Base-by-base conservation (phyloP, 2,113 vertebrate species). In the Petroica traversi region DNA sequence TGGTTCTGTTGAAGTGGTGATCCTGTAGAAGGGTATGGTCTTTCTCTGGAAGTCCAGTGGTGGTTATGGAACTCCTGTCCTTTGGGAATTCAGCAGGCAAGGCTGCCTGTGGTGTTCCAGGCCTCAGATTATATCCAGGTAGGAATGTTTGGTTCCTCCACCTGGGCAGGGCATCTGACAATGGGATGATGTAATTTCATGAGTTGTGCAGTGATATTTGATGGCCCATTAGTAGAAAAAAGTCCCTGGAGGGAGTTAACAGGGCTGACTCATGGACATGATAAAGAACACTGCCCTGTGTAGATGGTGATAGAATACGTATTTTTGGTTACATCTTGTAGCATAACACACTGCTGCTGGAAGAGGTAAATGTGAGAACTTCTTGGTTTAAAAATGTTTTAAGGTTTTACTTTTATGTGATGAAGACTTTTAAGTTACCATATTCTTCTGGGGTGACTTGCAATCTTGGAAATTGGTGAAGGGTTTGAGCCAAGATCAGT, bases 201-300 rank as follows among this genome's bases (percentile, higher is more conserved):
- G 11, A n/a, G 29, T 63, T 24, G 14, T 52, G 6, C 14, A 34
- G 36, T 34, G 19, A n/a, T 14, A 5, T 24, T 5, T 18, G 24
- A 29, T 63, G 14, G 19, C 14, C 14, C 38, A 23, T 34, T 78
- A 63, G 3, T 19, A 29, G 38, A 40, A 14, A 14, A 41, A n/a
- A n/a, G 2, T 2, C 15, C 8, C 12, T 1, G 4, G 8, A 76
- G 22, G 11, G 14, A 23, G 24, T 41, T 77, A 16, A 5, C 14
- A 41, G 36, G 36, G 31, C 10, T 28, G 6, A 22, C 5, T 63
- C 6, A 23, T 29, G 24, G 31, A 6, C 12, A 52, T n/a, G 46
- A 63, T 34, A 43, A 43, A 43, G 48, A 64, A 34, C 31, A 43
- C 18, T 52, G 12, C 11, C 8, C 31, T 29, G 18, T 6, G 13